Evolutionary conservation across 2,888 invertebrate genomes (phyloP), one percentile per base, ranked within the genome.

Genomic region (Netelia fuscicornis): DNA sequence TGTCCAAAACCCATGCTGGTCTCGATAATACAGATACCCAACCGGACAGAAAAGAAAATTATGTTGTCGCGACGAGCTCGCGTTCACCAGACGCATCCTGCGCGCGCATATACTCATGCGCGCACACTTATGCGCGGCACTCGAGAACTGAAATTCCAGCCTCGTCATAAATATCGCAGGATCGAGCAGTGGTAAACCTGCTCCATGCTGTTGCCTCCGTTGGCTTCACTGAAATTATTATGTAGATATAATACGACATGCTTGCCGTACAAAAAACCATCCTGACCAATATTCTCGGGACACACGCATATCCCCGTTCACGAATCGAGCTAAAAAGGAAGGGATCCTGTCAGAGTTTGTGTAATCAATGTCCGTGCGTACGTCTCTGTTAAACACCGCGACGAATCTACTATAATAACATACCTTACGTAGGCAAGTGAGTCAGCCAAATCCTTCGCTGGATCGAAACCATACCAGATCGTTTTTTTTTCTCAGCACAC

Each of bases 11-110:
- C 42, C 84, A 83, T 85, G 77, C 74, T 86, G 87, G 88, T 86
- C 80, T 87, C 90, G 90, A 92, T 92, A 91, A 91, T 89, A 88
- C 87, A 89, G 89, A 90, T 90, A 91, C 84, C 85, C 85, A 78
- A 86, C 80, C 86, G 85, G 74, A 85, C 86, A 84, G 81, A 86
- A 64, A 72, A 77, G 87, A 86, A 90, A 91, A 91, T 92, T 91
- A 89, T 90, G 87, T 91, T 92, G 92, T 91, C 91, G 90, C 62
- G 23, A 81, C 67, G n/a, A 72, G 65, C 30, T 20, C 77, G 44
- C 65, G 23, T 44, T 52, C 71, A 42, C 56, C 48, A 11, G n/a
- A 52, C 65, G 71, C 54, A 64, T 79, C 37, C 20, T 68, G 17
- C 60, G 25, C 65, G 37, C 56, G 60, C 65, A 48, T 13, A 71